Percentiles rank a stretch among this genome's conserved stretches.
These are phyloP conservation scores for Contarinia nasturtii DNA, from an alignment of 1,140 invertebrate species.

Conservation along the genomic window DNA sequence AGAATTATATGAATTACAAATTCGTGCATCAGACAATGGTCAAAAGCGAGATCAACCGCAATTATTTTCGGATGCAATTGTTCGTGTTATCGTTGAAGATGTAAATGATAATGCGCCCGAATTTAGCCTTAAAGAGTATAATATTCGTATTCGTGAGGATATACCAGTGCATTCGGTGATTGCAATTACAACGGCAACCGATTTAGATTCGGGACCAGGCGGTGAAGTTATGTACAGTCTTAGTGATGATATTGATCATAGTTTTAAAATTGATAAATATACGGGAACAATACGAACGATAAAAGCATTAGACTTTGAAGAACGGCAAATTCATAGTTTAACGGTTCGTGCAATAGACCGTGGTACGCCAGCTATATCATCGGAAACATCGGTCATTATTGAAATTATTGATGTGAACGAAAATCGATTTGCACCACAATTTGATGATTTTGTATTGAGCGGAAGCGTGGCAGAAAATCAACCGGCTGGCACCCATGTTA, in stretches of 20 bases:
- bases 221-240: constrained; percentile 57
- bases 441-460: constrained; percentile 58
- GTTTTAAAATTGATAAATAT: constrained; percentile 56
- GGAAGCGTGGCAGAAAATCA: constrained; percentile 56
- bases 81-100: constrained; percentile 67
- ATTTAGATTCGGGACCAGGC: constrained; percentile 66
- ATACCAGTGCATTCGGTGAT: constrained; percentile 72
- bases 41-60: constrained; percentile 29
- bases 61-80: constrained; percentile 53
- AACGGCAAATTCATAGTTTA: constrained; percentile 70
- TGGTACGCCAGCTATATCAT: constrained; percentile 48
- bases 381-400: constrained; percentile 58
- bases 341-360: constrained; percentile 64
- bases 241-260: constrained; percentile 33
- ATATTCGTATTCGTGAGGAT: constrained; percentile 76
- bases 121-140: constrained; percentile 54
- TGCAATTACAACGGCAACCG: constrained; percentile 64
- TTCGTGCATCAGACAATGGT: constrained; percentile 61
- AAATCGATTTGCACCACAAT: constrained; percentile 65
- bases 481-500: constrained; percentile 50
- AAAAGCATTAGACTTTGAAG: constrained; percentile 65
- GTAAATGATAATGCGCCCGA: constrained; percentile 80
- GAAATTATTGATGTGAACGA: constrained; percentile 89
- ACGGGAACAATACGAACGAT: constrained; percentile 69
- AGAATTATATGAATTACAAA: constrained; percentile 62